phyloP scores from a whole-genome alignment of 1,140 invertebrate genomes.

The Ceratitis capitata region DNA sequence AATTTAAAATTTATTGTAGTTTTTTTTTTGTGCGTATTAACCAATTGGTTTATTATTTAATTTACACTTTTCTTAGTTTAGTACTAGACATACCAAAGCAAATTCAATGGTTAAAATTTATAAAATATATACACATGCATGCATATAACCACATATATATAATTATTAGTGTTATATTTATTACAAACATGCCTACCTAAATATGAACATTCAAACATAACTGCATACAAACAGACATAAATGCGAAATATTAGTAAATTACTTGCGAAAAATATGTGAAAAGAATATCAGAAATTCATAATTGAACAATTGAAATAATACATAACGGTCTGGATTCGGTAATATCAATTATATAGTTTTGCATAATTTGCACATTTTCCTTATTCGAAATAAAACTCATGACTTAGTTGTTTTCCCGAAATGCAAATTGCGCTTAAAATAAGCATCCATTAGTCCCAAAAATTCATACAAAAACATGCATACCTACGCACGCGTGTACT shows the following conservation, averaged over 20 bases:
- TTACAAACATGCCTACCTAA: conserved; percentile 2
- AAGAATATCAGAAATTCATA: neutral
- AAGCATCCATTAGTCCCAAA: neutral
- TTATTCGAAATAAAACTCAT: too few relatives aligned
- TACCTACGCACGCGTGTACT: neutral
- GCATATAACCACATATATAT: neutral
- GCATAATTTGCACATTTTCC: too few relatives aligned
- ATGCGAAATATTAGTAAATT: neutral
- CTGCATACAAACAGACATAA: neutral
- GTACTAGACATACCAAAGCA: conserved; percentile 64
- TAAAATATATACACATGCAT: neutral
- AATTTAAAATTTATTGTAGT: conserved; percentile 17
- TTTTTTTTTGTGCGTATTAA: conserved; percentile 19
- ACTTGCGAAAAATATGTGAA: neutral
- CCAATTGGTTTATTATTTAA: neutral
- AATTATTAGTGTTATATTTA: conserved; percentile 19
- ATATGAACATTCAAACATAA: neutral
- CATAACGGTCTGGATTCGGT: too few relatives aligned
- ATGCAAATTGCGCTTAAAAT: neutral
- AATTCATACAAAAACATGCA: conserved; percentile 37
- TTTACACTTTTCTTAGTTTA: conserved; percentile 47
- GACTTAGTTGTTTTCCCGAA: too few relatives aligned
- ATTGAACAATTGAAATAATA: too few relatives aligned
- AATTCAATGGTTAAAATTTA: conserved; percentile 50
- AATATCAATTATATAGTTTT: too few relatives aligned